Conservation (phyloP, 2,113 vertebrate genomes). For the Pycnonotus jocosus region DNA sequence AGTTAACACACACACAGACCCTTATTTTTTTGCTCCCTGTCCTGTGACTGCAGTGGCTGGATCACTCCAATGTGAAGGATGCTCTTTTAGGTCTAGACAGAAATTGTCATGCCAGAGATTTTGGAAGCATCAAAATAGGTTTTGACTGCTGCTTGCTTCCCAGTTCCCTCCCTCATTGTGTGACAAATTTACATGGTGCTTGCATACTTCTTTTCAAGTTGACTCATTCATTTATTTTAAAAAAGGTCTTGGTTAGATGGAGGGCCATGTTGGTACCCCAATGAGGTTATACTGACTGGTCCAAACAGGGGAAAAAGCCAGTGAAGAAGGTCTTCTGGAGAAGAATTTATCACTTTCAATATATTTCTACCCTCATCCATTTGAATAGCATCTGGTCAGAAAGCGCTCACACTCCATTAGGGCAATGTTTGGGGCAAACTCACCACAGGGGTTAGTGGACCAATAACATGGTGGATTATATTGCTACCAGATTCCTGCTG, state of each 20-base stretch:
- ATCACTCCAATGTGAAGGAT: fast-evolving
- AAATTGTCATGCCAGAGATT: background rate
- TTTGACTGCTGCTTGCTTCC: background rate
- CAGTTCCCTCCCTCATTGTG: background rate
- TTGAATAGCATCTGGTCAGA: background rate
- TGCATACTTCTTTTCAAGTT: background rate
- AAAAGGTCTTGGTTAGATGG: background rate
- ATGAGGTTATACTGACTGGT: background rate
- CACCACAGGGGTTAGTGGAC: background rate
- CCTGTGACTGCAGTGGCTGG: fast-evolving
- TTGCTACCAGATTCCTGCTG: background rate
- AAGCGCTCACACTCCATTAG: background rate
- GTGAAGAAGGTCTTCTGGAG: background rate
- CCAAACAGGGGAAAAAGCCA: background rate
- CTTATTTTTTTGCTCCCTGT: background rate
- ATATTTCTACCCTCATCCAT: background rate
- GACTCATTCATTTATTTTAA: background rate
- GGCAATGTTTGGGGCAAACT: fast-evolving
- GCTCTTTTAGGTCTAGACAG: background rate
- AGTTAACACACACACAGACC: background rate
- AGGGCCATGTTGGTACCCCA: background rate
- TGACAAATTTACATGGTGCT: background rate
- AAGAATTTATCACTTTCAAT: background rate
- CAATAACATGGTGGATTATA: background rate
- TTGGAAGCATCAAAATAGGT: background rate